Conservation (phyloP, 2,888 invertebrate genomes). For the Drosophila anceps region DNA sequence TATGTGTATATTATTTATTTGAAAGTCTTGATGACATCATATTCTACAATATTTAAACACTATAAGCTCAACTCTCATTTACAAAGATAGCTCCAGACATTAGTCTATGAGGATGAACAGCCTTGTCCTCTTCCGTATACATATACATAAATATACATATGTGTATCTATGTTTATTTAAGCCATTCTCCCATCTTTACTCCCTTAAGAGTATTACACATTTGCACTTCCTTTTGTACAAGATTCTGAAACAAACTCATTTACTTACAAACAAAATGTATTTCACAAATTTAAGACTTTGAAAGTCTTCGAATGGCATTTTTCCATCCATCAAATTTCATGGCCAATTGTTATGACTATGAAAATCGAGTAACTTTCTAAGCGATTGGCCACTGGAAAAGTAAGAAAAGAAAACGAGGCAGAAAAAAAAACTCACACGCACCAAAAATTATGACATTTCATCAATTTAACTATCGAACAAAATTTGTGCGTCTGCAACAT, state of each 20-base stretch:
- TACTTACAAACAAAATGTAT: not conserved
- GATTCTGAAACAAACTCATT: slow-evolving; percentile 3
- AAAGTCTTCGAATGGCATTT: slow-evolving; percentile 18
- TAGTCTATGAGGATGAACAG: not conserved
- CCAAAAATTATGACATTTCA: slow-evolving; percentile 73
- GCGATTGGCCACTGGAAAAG: slow-evolving; percentile 19
- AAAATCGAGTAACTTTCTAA: slow-evolving; percentile 70
- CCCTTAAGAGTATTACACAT: not conserved
- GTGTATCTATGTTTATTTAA: not conserved
- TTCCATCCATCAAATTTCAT: slow-evolving; percentile 24
- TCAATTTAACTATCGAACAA: slow-evolving; percentile 59
- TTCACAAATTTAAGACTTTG: not conserved
- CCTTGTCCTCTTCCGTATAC: not conserved
- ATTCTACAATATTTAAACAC: not conserved
- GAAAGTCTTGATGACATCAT: not conserved
- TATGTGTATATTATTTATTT: not conserved
- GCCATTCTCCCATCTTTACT: not conserved
- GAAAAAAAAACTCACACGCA: slow-evolving; percentile 45
- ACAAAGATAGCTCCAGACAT: not conserved
- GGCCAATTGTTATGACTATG: slow-evolving; percentile 28
- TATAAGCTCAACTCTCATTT: not conserved
- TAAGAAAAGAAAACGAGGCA: slow-evolving; percentile 3
- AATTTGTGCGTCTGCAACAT: slow-evolving; percentile 70
- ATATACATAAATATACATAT: not conserved
- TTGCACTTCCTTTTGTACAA: not conserved